Conservation (phyloP, 1,140 invertebrate genomes). For the Apis cerana region DNA sequence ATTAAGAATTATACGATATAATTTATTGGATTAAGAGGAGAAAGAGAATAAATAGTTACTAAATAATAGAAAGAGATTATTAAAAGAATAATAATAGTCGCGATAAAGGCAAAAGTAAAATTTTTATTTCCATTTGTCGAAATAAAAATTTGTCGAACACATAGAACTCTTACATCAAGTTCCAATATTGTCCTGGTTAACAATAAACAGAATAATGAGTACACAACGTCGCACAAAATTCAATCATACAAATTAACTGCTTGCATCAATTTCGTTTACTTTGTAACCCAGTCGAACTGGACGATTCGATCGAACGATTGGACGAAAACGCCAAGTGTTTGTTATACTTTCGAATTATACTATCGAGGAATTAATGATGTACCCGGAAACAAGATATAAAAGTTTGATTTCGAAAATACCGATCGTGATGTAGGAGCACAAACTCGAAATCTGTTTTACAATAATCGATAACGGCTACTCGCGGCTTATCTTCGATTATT, state of each 20-base stretch:
- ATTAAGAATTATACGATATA: no score
- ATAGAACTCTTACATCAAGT: constrained; percentile 6
- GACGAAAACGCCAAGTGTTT: constrained; percentile 5
- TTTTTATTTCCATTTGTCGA: no score
- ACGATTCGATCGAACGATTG: neutral
- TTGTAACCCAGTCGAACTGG: constrained; percentile 2
- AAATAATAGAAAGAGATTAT: no score
- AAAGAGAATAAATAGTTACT: no score
- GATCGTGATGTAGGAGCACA: neutral
- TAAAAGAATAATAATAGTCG: no score
- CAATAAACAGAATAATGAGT: constrained; percentile 26
- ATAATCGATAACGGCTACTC: neutral
- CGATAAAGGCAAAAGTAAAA: neutral
- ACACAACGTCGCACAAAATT: constrained; percentile 29
- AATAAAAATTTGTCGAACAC: constrained; percentile 6
- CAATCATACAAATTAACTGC: constrained; percentile 27
- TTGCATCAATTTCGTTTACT: constrained; percentile 22
- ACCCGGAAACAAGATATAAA: neutral
- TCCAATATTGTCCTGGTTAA: constrained; percentile 18
- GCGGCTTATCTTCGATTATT: neutral
- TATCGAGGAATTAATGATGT: constrained; percentile 9
- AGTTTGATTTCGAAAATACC: neutral
- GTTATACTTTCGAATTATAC: constrained; percentile 21
- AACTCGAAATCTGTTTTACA: neutral
- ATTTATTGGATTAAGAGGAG: no score